Conservation (phyloP, 1,140 invertebrate genomes). For the Dryas iulia region DNA sequence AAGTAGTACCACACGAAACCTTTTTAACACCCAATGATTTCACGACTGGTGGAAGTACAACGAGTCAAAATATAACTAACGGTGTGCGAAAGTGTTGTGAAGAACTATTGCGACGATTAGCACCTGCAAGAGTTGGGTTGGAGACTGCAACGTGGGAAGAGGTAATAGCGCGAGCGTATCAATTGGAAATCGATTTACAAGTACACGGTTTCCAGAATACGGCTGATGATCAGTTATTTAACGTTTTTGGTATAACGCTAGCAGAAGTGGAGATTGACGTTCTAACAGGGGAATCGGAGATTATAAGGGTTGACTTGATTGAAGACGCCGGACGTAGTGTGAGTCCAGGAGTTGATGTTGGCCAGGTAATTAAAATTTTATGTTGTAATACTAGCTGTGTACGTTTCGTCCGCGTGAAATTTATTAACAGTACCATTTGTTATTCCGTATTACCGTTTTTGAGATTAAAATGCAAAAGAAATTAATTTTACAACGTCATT, state of each 20-base stretch:
- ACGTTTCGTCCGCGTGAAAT: no score
- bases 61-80: constrained; percentile 45
- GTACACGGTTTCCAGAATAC: constrained; percentile 80
- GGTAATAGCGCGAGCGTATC: constrained; percentile 80
- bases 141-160: constrained; percentile 82
- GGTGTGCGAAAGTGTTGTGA: constrained; percentile 48
- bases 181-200: constrained; percentile 82
- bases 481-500: no score
- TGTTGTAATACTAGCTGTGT: no score
- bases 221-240: constrained; percentile 79
- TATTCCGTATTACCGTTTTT: no score
- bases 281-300: constrained; percentile 86
- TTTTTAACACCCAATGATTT: constrained; percentile 81
- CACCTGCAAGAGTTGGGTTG: constrained; percentile 80
- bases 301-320: constrained; percentile 85
- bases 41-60: constrained; percentile 82
- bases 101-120: constrained; percentile 79
- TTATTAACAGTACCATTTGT: no score
- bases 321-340: constrained; percentile 88
- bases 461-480: no score
- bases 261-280: constrained; percentile 89
- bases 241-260: constrained; percentile 82
- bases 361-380: no score
- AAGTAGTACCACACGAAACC: constrained; percentile 84
- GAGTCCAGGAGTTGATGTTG: constrained; percentile 89